Conservation (phyloP, 2,888 invertebrate species). For the Hermodice carunculata region DNA sequence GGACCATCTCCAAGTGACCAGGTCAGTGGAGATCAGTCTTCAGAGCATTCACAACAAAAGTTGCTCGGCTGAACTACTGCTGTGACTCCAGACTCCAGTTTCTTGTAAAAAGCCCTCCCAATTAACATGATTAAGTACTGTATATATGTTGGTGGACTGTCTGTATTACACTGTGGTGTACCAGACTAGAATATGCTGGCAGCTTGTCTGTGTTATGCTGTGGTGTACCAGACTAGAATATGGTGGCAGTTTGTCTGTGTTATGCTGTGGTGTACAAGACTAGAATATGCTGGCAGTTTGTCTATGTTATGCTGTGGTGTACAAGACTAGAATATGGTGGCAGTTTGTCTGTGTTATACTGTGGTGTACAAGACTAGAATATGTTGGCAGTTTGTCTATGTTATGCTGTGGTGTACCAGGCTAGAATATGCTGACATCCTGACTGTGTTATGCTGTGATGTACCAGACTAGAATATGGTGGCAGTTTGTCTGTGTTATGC, state of each 20-base stretch:
- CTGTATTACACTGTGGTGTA: neutral
- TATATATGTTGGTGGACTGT: neutral
- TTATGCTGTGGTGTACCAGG: too few relatives aligned
- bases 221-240: neutral
- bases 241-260: neutral
- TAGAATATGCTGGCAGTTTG: neutral
- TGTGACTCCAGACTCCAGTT: too few relatives aligned
- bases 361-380: neutral
- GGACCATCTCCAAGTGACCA: constrained; percentile 89
- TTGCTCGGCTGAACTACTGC: neutral
- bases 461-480: too few relatives aligned
- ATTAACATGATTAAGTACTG: constrained; percentile 3
- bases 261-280: neutral
- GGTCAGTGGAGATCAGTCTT: constrained; percentile 64
- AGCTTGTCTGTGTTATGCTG: neutral
- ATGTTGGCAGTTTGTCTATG: neutral
- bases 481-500: too few relatives aligned
- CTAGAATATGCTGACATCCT: too few relatives aligned
- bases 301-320: neutral
- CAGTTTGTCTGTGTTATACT: neutral
- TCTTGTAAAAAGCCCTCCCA: too few relatives aligned
- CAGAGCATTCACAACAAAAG: neutral
- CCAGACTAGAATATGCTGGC: neutral
- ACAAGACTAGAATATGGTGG: neutral
- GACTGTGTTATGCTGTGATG: too few relatives aligned